These are phyloP conservation scores for Heliocidaris erythrogramma DNA, from an alignment of 35 echinoderm and acorn worm genomes.

Conservation along the genomic window DNA sequence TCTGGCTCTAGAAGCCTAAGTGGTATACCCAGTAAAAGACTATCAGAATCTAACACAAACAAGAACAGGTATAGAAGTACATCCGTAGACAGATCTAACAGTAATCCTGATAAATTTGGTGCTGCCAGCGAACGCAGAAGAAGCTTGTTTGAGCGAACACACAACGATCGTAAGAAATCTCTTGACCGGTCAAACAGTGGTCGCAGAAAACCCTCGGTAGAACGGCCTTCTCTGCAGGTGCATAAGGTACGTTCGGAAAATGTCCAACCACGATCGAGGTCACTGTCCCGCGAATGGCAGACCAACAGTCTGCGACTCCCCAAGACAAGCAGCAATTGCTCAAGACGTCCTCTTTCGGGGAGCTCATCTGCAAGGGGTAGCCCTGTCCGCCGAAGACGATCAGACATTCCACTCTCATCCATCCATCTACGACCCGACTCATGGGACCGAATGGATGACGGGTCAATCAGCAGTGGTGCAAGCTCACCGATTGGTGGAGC, in stretches of 20 bases:
- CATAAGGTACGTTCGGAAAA: slow-evolving; percentile 30
- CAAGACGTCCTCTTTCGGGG: background rate
- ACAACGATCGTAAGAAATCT: slow-evolving; percentile 21
- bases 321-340: background rate
- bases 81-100: slow-evolving; percentile 14
- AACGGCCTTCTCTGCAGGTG: background rate
- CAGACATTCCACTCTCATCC: slow-evolving; percentile 31
- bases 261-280: slow-evolving; percentile 25
- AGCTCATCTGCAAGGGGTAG: slow-evolving; percentile 19
- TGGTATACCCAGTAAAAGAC: background rate
- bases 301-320: background rate
- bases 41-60: slow-evolving; percentile 1
- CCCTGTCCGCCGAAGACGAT: slow-evolving; percentile 32
- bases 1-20: slow-evolving; percentile 30
- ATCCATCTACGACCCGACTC: background rate
- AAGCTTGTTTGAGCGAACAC: slow-evolving; percentile 32
- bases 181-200: slow-evolving; percentile 24
- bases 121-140: slow-evolving; percentile 23
- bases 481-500: slow-evolving; percentile 67
- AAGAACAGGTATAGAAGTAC: background rate
- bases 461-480: slow-evolving; percentile 61
- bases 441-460: background rate
- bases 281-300: slow-evolving; percentile 26
- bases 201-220: slow-evolving; percentile 27
- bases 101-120: slow-evolving; percentile 18